A percentile compares a stretch with the other conserved stretches of the same genome.
phyloP scores from a whole-genome alignment of 2,888 invertebrate genomes.

The Caenorhabditis zanzibari region DNA sequence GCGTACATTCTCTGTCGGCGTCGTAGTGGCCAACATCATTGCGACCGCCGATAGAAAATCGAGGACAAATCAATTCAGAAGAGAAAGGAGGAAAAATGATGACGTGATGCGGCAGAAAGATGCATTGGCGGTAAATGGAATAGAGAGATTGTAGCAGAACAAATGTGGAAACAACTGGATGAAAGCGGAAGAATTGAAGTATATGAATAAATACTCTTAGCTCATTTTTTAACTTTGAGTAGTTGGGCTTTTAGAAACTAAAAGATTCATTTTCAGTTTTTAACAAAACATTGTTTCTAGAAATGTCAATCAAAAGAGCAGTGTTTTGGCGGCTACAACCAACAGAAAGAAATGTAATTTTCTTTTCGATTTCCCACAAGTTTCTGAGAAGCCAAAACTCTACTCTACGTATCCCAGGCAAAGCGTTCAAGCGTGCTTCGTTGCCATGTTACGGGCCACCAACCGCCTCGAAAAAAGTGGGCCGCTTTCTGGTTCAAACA shows the following conservation, averaged over 20 bases:
- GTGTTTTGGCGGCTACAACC: too few species aligned
- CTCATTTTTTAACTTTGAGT: too few species aligned
- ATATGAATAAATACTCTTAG: too few species aligned
- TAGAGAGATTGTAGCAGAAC: neutral
- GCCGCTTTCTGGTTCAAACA: neutral
- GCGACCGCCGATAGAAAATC: constrained; percentile 19
- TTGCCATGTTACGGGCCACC: constrained; percentile 22
- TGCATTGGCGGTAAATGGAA: constrained; percentile 3
- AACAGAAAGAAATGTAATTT: too few species aligned
- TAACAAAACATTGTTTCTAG: too few species aligned
- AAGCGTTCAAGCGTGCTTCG: constrained; percentile 20
- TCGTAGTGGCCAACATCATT: neutral
- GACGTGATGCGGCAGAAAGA: constrained; percentile 8
- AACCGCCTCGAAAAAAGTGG: constrained; percentile 1
- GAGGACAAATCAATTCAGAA: constrained; percentile 36
- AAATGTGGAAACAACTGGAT: neutral
- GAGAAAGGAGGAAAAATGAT: constrained; percentile 10
- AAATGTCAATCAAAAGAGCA: too few species aligned
- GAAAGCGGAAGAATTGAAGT: too few species aligned
- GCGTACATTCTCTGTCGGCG: constrained; percentile 15
- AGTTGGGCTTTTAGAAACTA: too few species aligned
- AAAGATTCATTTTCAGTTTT: too few species aligned
- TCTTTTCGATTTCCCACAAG: too few species aligned
- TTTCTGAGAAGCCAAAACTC: too few species aligned
- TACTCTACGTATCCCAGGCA: constrained; percentile 1